Evolutionary conservation across 2,888 invertebrate species (phyloP).

Genomic region (Notocelia uddmanniana): DNA sequence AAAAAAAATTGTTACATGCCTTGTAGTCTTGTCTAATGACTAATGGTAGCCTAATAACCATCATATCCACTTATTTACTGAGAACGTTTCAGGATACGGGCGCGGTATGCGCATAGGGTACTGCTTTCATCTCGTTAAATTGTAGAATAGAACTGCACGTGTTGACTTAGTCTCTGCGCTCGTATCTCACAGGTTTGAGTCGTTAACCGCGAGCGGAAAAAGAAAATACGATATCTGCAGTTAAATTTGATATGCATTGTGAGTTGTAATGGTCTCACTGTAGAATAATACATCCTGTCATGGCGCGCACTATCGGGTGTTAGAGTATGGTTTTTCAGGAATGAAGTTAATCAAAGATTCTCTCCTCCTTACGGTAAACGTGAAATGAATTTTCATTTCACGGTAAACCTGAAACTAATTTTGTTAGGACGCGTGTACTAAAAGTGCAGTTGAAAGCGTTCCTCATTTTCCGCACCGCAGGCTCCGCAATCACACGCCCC

Average conservation of each 20-base stretch:
- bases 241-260: too few species aligned
- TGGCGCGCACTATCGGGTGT: neutral
- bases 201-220: neutral
- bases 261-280: neutral
- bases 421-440: conserved; percentile 49
- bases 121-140: neutral
- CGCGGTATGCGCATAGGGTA: too few species aligned
- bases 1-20: too few species aligned
- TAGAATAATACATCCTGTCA: neutral
- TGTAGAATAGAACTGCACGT: neutral
- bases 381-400: conserved; percentile 45
- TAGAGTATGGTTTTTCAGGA: conserved; percentile 4
- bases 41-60: too few species aligned
- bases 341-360: too few species aligned
- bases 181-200: neutral
- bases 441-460: conserved; percentile 55
- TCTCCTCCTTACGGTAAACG: too few species aligned
- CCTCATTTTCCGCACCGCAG: conserved; percentile 56
- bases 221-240: neutral
- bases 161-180: neutral
- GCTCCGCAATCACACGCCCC: conserved; percentile 57
- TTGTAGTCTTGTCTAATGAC: too few species aligned
- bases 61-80: too few species aligned
- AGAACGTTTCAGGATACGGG: too few species aligned
- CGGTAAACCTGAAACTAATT: conserved; percentile 48